Percentiles rank a stretch among this genome's conserved stretches.
Conservation (phyloP, 2,888 invertebrate genomes). For the Patella pellucida region DNA sequence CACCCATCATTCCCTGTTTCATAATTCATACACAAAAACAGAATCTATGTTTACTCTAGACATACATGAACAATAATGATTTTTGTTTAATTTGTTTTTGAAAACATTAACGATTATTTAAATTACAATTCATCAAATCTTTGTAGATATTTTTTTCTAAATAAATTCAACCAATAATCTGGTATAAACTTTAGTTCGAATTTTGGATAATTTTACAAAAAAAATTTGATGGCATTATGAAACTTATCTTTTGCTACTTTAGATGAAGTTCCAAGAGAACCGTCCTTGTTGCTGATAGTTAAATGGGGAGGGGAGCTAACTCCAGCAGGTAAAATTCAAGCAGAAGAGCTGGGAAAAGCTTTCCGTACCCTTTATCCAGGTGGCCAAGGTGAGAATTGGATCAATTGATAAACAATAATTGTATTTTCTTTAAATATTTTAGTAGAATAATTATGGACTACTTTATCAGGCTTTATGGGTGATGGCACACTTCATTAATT, state of each 20-base stretch:
- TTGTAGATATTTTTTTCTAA: too few relatives aligned
- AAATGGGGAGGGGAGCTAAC: constrained; percentile 99
- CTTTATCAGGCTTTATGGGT: background rate
- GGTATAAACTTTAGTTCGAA: too few relatives aligned
- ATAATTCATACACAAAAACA: background rate
- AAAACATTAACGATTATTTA: background rate
- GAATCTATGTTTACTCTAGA: background rate
- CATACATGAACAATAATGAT: background rate
- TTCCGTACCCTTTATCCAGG: constrained; percentile 99
- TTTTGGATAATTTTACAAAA: too few relatives aligned
- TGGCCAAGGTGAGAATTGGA: constrained; percentile 78
- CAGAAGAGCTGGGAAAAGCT: constrained; percentile 96
- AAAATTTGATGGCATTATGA: too few relatives aligned
- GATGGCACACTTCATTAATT: background rate
- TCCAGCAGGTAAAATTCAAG: constrained; percentile 96
- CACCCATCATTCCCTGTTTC: background rate
- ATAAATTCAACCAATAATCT: too few relatives aligned
- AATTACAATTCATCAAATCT: background rate
- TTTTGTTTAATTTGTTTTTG: background rate
- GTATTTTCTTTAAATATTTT: background rate
- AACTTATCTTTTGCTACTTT: constrained; percentile 43
- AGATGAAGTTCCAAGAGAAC: constrained; percentile 87
- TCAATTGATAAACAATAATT: background rate
- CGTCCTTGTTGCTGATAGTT: constrained; percentile 93
- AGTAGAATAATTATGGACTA: background rate